Percentiles rank a stretch among this genome's conserved stretches.
Conservation (phyloP, 2,888 invertebrate species). For the Conistra vaccinii region DNA sequence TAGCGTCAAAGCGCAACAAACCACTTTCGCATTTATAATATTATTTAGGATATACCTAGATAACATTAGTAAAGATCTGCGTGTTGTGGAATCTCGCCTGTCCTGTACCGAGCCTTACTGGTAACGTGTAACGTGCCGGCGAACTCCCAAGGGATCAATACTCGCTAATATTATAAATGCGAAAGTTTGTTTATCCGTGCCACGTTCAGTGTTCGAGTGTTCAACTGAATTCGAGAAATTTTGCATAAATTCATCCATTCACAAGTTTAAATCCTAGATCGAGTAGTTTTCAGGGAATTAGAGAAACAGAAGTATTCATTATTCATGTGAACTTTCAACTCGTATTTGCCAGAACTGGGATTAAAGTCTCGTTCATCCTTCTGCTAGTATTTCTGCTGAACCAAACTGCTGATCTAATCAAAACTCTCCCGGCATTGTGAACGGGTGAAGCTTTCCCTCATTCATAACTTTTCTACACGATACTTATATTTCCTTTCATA, state of each 20-base stretch:
- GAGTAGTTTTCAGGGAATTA: constrained; percentile 16
- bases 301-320: constrained; percentile 4
- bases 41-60: neutral
- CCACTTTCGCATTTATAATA: too few relatives aligned
- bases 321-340: constrained; percentile 23
- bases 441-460: neutral
- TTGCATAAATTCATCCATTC: constrained; percentile 36
- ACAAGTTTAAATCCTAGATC: constrained; percentile 19
- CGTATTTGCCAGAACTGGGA: constrained; percentile 3
- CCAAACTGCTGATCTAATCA: neutral
- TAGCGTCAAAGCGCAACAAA: too few relatives aligned
- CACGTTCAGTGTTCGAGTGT: constrained; percentile 7
- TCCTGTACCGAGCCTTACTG: neutral
- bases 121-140: neutral
- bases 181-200: constrained; percentile 34
- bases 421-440: neutral
- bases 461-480: neutral
- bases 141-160: constrained; percentile 34
- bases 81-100: neutral
- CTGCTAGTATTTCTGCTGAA: neutral
- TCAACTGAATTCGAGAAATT: constrained; percentile 11
- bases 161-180: constrained; percentile 34
- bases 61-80: neutral
- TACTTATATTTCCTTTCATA: neutral
- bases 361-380: neutral